phyloP scores from a whole-genome alignment of 2,888 invertebrate species.

The Coelogynopora nodosa region DNA sequence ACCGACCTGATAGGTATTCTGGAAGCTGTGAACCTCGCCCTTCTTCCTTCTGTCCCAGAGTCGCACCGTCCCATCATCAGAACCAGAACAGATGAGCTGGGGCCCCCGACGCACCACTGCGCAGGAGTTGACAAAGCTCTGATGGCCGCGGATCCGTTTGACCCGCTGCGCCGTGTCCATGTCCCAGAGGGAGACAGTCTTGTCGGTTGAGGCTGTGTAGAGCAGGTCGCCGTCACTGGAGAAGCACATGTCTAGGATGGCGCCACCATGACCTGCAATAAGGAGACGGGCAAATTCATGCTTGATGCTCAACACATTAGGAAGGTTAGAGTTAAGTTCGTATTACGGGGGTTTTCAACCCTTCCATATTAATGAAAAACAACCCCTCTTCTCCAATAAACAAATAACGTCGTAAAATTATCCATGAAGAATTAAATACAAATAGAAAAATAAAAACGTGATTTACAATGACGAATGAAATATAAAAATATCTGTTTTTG shows the following conservation, averaged over 20 bases:
- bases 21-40: conserved; percentile 68
- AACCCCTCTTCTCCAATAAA: no score
- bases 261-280: conserved; percentile 80
- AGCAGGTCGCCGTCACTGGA: conserved; percentile 54
- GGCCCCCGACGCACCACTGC: conserved; percentile 77
- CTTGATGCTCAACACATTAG: no score
- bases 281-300: no score
- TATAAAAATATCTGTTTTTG: no score
- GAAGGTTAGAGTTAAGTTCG: no score
- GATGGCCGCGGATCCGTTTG: conserved; percentile 73
- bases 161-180: conserved; percentile 79
- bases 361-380: no score
- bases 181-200: conserved; percentile 91
- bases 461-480: no score
- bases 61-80: conserved; percentile 75
- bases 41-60: conserved; percentile 81
- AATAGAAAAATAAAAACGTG: no score
- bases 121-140: conserved; percentile 67
- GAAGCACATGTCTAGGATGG: conserved; percentile 78
- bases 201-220: conserved; percentile 82
- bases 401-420: no score
- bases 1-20: conserved; percentile 63
- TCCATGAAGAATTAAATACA: no score
- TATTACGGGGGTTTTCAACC: no score
- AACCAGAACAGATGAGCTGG: conserved; percentile 82